Evolutionary conservation across 2,113 vertebrate genomes (phyloP), one percentile per base, ranked within the genome.

Genomic region (Jaculus jaculus): DNA sequence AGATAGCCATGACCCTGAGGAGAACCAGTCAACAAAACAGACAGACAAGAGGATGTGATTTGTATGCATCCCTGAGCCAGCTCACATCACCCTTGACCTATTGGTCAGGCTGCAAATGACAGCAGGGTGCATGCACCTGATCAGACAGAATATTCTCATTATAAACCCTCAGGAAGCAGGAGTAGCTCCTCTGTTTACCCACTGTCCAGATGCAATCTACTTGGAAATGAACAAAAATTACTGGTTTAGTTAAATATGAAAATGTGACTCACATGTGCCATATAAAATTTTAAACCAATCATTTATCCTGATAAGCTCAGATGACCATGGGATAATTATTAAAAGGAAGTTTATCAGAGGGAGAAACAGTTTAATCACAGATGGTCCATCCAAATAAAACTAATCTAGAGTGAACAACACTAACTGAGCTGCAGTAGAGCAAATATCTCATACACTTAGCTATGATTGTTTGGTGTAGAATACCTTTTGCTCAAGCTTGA

Each of bases 21-120:
- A 98, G 98, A 98, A 98, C 97, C 97, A 98, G 98, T 98, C 98
- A 98, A 98, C 98, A 98, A 98, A 98, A 98, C 98, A 98, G 98
- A 98, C 97, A 98, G 98, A 98, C 98, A 98, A 98, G 98, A 98
- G 98, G 98, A 98, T 98, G 97, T 98, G 97, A 98, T 98, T 98
- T 98, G 98, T 98, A 98, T 98, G 98, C 98, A 98, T 98, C 97
- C 96, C 97, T 94, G 96, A 98, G 97, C 97, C 96, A 98, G 97
- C 98, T 98, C 97, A 96, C 97, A 97, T 98, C 98, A 98, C 98
- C 98, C 97, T 96, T 98, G 98, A 98, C 98, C 98, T 96, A 93
- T 93, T 97, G 98, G 98, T 98, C 98, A 98, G 97, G 96, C 98
- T 98, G 98, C 98, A 98, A 98, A 98, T 98, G 98, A 98, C 98